Percentiles rank a stretch among this genome's conserved stretches.
Evolutionary conservation across 2,797 vertebrate species (phyloP).

Genomic region (Uromys caudimaculatus): DNA sequence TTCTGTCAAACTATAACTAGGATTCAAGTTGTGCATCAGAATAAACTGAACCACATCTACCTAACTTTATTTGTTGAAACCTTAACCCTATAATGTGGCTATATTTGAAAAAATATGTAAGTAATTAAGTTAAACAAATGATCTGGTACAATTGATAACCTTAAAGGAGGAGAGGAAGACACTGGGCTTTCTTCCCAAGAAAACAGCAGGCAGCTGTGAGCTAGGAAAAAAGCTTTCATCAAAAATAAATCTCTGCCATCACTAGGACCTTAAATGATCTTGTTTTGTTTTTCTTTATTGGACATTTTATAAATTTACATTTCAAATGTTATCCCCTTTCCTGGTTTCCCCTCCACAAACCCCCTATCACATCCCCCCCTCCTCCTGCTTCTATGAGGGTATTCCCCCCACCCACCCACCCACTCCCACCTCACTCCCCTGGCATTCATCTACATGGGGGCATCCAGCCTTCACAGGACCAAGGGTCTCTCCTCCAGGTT

Average conservation of each 20-base stretch:
- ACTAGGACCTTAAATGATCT: not conserved
- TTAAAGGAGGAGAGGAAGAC: not conserved
- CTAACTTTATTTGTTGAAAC: not conserved
- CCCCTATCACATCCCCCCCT: too few species aligned
- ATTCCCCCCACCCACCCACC: too few species aligned
- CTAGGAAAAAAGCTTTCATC: not conserved
- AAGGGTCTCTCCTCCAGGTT: too few species aligned
- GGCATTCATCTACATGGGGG: too few species aligned
- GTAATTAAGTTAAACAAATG: not conserved
- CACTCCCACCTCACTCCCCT: too few species aligned
- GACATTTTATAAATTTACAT: too few species aligned
- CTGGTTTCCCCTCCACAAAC: too few species aligned
- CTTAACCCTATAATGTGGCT: not conserved
- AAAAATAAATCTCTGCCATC: not conserved
- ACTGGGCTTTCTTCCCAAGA: not conserved
- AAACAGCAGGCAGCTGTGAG: not conserved
- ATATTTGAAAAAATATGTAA: not conserved
- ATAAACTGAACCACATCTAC: not conserved
- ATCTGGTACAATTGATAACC: not conserved
- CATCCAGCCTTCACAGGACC: too few species aligned
- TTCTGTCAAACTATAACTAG: slow-evolving; percentile 17
- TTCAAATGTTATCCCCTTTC: too few species aligned
- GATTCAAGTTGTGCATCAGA: not conserved
- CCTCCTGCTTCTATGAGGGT: too few species aligned
- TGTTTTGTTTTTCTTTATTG: too few species aligned